Evolutionary conservation across 2,113 vertebrate genomes (phyloP).

Genomic region (Toxostoma redivivum): DNA sequence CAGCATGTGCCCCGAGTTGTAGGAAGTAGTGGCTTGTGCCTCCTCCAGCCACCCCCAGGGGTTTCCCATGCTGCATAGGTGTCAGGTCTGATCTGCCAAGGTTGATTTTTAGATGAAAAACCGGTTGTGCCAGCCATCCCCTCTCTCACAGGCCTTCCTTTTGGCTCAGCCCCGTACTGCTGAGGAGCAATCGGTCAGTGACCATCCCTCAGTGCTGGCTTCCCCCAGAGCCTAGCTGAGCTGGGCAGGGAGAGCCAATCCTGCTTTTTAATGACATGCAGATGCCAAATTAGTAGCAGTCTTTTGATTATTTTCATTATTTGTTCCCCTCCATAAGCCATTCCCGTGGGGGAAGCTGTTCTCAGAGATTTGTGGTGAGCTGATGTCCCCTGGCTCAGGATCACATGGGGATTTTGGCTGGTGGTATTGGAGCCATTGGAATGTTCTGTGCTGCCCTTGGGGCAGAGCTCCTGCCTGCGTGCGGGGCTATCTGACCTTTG

Average conservation of each 20-base stretch:
- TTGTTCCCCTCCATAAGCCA: neutral
- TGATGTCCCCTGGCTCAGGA: neutral
- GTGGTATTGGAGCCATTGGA: rapidly evolving
- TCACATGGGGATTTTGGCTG: neutral
- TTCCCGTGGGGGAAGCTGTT: neutral
- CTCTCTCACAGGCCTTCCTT: neutral
- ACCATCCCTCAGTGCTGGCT: neutral
- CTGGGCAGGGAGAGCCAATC: neutral
- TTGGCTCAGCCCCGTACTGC: rapidly evolving
- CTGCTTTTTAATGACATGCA: neutral
- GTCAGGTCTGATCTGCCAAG: neutral
- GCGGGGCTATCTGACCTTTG: neutral
- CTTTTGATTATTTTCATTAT: neutral
- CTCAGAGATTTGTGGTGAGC: neutral
- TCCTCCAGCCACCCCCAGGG: neutral
- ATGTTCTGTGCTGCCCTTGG: neutral
- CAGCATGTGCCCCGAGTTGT: neutral
- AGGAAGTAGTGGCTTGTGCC: rapidly evolving
- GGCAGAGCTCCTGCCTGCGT: neutral
- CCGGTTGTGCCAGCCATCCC: rapidly evolving
- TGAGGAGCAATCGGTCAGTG: rapidly evolving
- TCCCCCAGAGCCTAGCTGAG: neutral
- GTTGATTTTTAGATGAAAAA: neutral
- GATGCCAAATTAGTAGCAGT: neutral
- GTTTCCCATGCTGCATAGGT: rapidly evolving